Percentiles rank a stretch among this genome's conserved stretches.
Evolutionary conservation across 2,113 vertebrate species (phyloP).

Genomic region (Globicephala melas): DNA sequence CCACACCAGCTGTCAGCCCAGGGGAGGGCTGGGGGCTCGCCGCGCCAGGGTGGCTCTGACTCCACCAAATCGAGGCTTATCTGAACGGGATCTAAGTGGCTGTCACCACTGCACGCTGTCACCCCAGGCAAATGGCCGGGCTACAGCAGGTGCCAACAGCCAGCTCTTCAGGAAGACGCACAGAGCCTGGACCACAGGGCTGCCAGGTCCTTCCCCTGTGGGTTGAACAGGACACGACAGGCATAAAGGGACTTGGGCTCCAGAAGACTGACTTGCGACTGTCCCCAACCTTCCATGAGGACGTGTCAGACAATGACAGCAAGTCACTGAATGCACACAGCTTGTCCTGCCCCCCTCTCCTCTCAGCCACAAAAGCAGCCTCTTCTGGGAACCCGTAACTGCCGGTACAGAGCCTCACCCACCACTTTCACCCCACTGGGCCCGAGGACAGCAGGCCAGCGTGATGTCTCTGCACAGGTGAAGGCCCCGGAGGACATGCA

Average conservation of each 20-base stretch:
- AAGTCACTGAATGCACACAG: fast-evolving
- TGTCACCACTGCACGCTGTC: fast-evolving
- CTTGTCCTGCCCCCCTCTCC: not conserved
- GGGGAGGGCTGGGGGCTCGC: not conserved
- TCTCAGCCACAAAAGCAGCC: not conserved
- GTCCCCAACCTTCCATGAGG: too few species aligned
- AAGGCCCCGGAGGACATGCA: fast-evolving
- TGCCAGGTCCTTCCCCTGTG: fast-evolving
- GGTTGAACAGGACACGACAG: not conserved
- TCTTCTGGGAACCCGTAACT: not conserved
- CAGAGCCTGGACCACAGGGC: not conserved
- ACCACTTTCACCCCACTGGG: too few species aligned
- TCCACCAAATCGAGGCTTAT: not conserved
- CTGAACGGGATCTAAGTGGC: not conserved
- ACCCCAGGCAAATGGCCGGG: fast-evolving
- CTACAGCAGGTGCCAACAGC: not conserved
- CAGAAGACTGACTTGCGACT: not conserved
- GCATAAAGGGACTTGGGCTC: fast-evolving
- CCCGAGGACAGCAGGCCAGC: not conserved
- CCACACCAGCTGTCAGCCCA: fast-evolving
- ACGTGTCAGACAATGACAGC: not conserved
- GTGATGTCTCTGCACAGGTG: fast-evolving
- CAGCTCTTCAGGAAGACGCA: not conserved
- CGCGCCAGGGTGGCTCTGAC: too few species aligned
- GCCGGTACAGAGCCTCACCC: not conserved